Evolutionary conservation across 2,888 invertebrate species (phyloP), one percentile per base, ranked within the genome.

Genomic region (Cosmia pyralina): DNA sequence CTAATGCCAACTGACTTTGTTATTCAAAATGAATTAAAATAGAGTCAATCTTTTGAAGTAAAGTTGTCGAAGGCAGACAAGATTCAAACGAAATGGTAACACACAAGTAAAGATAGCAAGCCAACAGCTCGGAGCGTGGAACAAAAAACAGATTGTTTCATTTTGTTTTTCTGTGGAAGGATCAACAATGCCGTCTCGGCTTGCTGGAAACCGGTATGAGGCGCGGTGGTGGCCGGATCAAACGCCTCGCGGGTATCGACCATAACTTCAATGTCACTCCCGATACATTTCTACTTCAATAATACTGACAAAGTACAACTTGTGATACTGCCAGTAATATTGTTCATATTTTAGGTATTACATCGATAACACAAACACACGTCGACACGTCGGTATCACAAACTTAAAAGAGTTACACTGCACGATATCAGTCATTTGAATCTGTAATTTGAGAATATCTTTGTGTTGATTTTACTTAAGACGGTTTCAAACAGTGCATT

Each of bases 121-220:
- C 87, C 64, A 75, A 81, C 84, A 64, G 82, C 86, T 83, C 84
- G 79, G 84, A 88, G 87, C 83, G 84, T 79, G 82, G 88, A 85
- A 92, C 89, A 90, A 92, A 92, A 93, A 93, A 92, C 88, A 90
- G 88, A 91, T 91, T 91, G 93, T 94, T 94, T 94, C 92, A 91
- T 95, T 91, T 95, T 93, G 92, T 94, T 95, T 94, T 92, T 93
- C 89, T 93, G 92, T 93, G 91, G 92, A 91, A 92, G 94, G 92
- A 94, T 93, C 94, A 93, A 92, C 94, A 93, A 93, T 94, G 94
- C 94, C 90, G 92, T 90, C 92, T 92, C 91, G 93, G 88, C 90
- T 90, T 90, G 89, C 91, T 92, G 90, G 90, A 92, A 95, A 95
- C 95, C 95, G 95, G 95, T 95, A 95, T 92, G 90, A 90, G 90